These are phyloP conservation scores for Drosophila hydei DNA, from an alignment of 1,140 invertebrate species.

Conservation along the genomic window DNA sequence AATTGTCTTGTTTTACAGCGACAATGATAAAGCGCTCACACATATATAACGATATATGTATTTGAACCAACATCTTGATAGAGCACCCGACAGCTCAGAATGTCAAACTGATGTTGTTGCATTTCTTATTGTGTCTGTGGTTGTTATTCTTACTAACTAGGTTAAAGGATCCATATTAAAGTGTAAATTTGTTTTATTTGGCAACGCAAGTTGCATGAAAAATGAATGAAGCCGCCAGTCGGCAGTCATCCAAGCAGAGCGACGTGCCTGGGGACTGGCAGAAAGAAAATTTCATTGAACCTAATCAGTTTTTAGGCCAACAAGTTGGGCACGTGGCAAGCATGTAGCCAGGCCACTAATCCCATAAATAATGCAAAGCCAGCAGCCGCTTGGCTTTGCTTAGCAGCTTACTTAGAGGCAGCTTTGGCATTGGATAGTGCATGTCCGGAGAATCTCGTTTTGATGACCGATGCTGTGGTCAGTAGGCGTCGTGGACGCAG, in stretches of 20 bases:
- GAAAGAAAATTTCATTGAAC: conserved; percentile 69
- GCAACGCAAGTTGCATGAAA: conserved; percentile 61
- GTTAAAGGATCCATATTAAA: conserved; percentile 71
- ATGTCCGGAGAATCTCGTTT: conserved; percentile 1
- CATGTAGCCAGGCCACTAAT: conserved; percentile 65
- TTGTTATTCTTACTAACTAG: conserved; percentile 53
- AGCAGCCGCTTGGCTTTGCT: conserved; percentile 26
- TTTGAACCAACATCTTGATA: conserved; percentile 66
- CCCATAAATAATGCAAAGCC: conserved; percentile 74
- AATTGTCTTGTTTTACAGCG: conserved; percentile 79
- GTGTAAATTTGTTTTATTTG: conserved; percentile 81
- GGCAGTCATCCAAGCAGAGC: conserved; percentile 9
- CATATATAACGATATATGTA: conserved; percentile 24
- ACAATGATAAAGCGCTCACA: conserved; percentile 66
- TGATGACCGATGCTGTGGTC: conserved; percentile 17
- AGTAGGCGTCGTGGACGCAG: background rate
- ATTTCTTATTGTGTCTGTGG: conserved; percentile 12
- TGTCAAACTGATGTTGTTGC: conserved; percentile 42
- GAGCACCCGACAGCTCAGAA: conserved; percentile 29
- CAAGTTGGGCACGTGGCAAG: conserved; percentile 68
- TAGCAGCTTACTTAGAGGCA: conserved; percentile 19
- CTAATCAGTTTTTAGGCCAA: conserved; percentile 76
- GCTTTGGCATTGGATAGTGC: background rate
- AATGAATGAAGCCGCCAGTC: conserved; percentile 56
- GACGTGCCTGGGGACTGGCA: conserved; percentile 17